phyloP scores from a whole-genome alignment of 1,140 invertebrate genomes.

The Drosophila varians region DNA sequence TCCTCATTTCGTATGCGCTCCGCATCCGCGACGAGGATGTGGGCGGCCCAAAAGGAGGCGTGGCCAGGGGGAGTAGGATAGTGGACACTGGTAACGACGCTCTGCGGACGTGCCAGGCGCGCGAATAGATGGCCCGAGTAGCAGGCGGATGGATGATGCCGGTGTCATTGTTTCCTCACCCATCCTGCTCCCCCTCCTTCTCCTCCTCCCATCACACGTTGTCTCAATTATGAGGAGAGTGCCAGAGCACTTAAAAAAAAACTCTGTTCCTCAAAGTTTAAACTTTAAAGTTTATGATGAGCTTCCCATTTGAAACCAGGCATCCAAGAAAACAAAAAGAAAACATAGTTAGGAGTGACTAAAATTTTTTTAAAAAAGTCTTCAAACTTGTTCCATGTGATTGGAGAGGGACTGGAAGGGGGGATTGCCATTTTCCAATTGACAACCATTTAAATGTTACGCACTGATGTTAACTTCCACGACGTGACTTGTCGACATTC shows the following conservation, averaged over 20 bases:
- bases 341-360: no score
- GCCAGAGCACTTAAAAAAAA: constrained; percentile 14
- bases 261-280: not conserved
- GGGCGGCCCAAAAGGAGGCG: not conserved
- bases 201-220: constrained; percentile 32
- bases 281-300: not conserved
- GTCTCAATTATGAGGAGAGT: constrained; percentile 46
- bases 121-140: constrained; percentile 14
- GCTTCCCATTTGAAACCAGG: not conserved
- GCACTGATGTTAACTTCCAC: constrained; percentile 42
- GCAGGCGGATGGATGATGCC: constrained; percentile 16
- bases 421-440: constrained; percentile 51
- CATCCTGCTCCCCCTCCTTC: no score
- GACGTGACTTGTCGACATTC: constrained; percentile 32
- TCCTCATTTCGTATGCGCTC: constrained; percentile 62
- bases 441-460: constrained; percentile 59
- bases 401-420: not conserved
- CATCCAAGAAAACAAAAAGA: no score
- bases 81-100: constrained; percentile 34
- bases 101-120: constrained; percentile 40
- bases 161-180: constrained; percentile 31
- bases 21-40: constrained; percentile 51
- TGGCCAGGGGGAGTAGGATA: constrained; percentile 1
- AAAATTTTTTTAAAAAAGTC: no score
- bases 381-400: no score